phyloP scores from a whole-genome alignment of 2,113 vertebrate genomes.

The Nibea albiflora region DNA sequence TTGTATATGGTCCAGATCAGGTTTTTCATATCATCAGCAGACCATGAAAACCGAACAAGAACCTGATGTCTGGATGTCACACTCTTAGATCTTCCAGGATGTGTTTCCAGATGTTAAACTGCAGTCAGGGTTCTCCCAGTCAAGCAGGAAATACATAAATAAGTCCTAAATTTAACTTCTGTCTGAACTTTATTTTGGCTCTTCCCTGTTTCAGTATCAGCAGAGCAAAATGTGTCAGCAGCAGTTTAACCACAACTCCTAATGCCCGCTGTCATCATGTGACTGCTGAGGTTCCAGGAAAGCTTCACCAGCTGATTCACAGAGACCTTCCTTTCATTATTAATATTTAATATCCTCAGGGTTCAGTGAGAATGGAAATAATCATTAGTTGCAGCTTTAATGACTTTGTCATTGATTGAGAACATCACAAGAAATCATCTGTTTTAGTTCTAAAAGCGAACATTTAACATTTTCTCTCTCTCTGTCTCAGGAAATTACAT shows the following conservation, averaged over 20 bases:
- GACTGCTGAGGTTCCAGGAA: slow-evolving; percentile 15
- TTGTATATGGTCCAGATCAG: not conserved
- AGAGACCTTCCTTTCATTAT: not conserved
- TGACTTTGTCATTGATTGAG: too few relatives aligned
- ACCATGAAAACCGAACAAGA: not conserved
- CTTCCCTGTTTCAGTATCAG: slow-evolving; percentile 28
- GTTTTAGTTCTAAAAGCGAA: not conserved
- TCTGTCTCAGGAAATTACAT: slow-evolving; percentile 88
- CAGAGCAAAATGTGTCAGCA: not conserved
- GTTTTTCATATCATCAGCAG: not conserved
- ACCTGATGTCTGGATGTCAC: too few relatives aligned
- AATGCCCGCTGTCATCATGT: not conserved
- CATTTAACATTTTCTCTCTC: not conserved
- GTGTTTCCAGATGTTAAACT: not conserved
- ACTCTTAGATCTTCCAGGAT: not conserved
- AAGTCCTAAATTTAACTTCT: not conserved
- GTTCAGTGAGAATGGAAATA: not conserved
- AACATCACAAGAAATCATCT: not conserved
- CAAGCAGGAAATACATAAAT: not conserved
- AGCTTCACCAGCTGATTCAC: too few relatives aligned
- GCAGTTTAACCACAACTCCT: not conserved
- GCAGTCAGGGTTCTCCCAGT: not conserved
- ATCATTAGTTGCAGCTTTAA: not conserved
- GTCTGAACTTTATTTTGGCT: slow-evolving; percentile 12
- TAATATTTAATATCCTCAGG: not conserved